These are phyloP conservation scores for Pocillopora damicornis DNA, from an alignment of 64 coral and sea anemone genomes.

Conservation along the genomic window DNA sequence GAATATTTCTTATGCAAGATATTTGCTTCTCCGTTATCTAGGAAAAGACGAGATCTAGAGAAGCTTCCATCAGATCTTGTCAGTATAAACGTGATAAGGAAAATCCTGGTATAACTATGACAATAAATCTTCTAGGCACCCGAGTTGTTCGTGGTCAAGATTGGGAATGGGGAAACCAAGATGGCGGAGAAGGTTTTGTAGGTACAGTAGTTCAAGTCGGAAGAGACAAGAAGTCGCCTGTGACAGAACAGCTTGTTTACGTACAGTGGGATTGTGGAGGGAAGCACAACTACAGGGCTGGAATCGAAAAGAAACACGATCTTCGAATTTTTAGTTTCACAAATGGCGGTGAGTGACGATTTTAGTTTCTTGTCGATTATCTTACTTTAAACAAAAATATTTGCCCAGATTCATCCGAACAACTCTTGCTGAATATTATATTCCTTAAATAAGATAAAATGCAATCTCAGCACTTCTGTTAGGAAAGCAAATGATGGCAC, in stretches of 20 bases:
- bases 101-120: neutral
- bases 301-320: conserved; percentile 43
- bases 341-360: conserved; percentile 3
- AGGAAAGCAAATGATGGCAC: too few relatives aligned
- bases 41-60: too few relatives aligned
- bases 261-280: conserved; percentile 50
- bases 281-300: conserved; percentile 49
- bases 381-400: neutral
- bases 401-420: too few relatives aligned
- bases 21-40: too few relatives aligned
- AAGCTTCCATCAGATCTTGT: too few relatives aligned
- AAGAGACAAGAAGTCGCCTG: neutral
- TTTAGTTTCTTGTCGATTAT: neutral
- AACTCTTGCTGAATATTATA: too few relatives aligned
- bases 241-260: conserved; percentile 18
- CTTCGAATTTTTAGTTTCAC: conserved; percentile 25
- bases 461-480: too few relatives aligned
- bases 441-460: too few relatives aligned
- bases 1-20: too few relatives aligned
- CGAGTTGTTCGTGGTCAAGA: conserved; percentile 57
- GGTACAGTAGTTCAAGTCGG: conserved; percentile 44
- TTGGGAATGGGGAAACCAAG: conserved; percentile 50
- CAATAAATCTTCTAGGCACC: conserved; percentile 20
- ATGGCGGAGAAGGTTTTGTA: conserved; percentile 59
- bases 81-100: neutral